Conservation (phyloP, 1,140 invertebrate genomes). For the Drosophila athabasca region DNA sequence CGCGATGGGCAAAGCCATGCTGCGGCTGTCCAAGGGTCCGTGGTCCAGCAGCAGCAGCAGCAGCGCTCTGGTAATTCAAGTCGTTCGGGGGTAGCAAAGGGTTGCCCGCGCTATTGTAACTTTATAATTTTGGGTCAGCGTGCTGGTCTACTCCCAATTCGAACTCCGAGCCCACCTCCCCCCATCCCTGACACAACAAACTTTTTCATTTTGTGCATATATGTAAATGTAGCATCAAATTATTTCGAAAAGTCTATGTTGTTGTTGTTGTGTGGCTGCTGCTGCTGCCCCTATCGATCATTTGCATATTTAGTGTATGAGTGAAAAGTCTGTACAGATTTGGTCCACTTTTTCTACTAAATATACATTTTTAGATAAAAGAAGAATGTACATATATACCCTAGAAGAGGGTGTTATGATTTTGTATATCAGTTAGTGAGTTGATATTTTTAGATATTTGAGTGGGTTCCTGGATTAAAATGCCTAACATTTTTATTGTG, state of each 20-base stretch:
- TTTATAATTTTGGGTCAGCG: conserved; percentile 78
- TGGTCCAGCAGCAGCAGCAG: conserved; percentile 27
- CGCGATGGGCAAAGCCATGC: background rate
- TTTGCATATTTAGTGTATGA: conserved; percentile 50
- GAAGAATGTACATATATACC: background rate
- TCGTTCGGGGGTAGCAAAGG: conserved; percentile 59
- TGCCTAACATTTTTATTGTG: no score
- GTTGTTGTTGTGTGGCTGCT: conserved; percentile 24
- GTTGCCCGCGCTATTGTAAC: conserved; percentile 68
- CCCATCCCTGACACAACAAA: conserved; percentile 1
- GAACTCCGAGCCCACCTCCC: conserved; percentile 19
- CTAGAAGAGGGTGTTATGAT: background rate
- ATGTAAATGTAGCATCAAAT: conserved; percentile 68
- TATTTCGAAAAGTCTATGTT: conserved; percentile 48
- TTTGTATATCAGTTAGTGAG: no score
- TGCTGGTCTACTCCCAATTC: conserved; percentile 43
- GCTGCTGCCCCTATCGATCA: conserved; percentile 28
- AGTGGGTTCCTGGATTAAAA: no score
- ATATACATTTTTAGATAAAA: conserved; percentile 26
- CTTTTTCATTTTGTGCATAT: conserved; percentile 25
- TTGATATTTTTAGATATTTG: no score
- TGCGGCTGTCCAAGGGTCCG: conserved; percentile 55
- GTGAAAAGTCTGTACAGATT: conserved; percentile 44
- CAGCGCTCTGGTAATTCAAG: conserved; percentile 64
- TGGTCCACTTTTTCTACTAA: conserved; percentile 11